phyloP scores from a whole-genome alignment of 2,113 vertebrate species.

The Sakesphorus luctuosus region DNA sequence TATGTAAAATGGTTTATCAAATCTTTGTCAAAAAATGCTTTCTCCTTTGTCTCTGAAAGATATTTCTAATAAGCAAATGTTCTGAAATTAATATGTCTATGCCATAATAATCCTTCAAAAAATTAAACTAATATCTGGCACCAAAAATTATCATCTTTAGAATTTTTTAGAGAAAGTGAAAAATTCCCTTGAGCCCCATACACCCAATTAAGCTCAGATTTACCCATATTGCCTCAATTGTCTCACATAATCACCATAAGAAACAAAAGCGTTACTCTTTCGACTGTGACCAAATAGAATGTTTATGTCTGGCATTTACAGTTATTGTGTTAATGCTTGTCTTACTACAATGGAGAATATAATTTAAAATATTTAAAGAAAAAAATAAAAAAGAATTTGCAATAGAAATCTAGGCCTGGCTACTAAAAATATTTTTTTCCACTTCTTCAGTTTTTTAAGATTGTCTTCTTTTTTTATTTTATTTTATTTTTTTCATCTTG shows the following conservation, averaged over 20 bases:
- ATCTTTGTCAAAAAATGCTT: neutral
- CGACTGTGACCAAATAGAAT: neutral
- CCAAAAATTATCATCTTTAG: neutral
- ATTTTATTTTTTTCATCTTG: neutral
- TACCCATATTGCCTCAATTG: neutral
- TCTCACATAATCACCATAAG: neutral
- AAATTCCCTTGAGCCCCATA: neutral
- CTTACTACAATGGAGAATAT: neutral
- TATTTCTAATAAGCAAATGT: neutral
- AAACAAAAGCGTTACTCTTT: neutral
- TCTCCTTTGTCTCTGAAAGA: rapidly evolving
- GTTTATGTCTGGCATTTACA: neutral
- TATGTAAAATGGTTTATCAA: neutral
- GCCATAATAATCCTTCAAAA: neutral
- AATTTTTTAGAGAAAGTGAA: neutral
- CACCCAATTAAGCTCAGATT: neutral
- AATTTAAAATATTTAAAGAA: neutral
- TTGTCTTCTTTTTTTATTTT: neutral
- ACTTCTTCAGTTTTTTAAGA: neutral
- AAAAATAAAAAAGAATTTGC: neutral
- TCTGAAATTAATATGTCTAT: neutral
- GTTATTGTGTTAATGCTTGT: neutral
- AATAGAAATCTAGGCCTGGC: neutral
- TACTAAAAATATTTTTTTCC: neutral
- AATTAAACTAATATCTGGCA: neutral